Evolutionary conservation across 2,888 invertebrate species (phyloP).

Genomic region (Hypsopygia costalis): DNA sequence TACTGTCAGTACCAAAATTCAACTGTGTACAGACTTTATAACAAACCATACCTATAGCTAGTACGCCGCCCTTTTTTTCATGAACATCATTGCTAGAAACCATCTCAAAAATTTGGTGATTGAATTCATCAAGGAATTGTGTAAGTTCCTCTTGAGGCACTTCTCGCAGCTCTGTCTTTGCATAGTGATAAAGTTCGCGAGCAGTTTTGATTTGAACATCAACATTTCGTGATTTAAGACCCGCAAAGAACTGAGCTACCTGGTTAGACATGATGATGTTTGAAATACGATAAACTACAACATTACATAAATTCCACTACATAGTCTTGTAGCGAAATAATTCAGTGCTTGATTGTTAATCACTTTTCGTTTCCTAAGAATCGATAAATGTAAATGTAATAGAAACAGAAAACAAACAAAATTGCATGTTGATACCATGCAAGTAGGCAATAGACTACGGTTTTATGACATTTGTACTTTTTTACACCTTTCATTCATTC

Average conservation of each 20-base stretch:
- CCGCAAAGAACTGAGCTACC: constrained; percentile 90
- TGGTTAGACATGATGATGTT: constrained; percentile 61
- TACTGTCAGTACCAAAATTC: no score
- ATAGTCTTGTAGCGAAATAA: neutral
- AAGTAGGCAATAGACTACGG: no score
- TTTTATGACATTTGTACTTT: no score
- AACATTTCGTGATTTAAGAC: constrained; percentile 93
- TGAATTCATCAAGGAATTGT: constrained; percentile 95
- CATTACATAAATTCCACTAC: no score
- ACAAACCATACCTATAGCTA: constrained; percentile 90
- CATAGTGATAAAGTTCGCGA: constrained; percentile 93
- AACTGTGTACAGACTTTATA: no score
- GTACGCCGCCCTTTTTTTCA: constrained; percentile 97
- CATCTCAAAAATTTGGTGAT: constrained; percentile 97
- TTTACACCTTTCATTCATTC: no score
- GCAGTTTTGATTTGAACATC: constrained; percentile 92
- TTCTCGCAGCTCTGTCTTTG: constrained; percentile 94
- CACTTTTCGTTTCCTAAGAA: no score
- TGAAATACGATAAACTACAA: no score
- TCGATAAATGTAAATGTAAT: no score
- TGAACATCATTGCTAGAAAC: constrained; percentile 95
- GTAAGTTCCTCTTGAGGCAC: constrained; percentile 94
- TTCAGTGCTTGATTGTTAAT: constrained; percentile 15
- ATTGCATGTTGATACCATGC: no score
- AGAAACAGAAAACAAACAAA: no score